Evolutionary conservation across 2,113 vertebrate genomes (phyloP).

Genomic region (Eidolon helvum): DNA sequence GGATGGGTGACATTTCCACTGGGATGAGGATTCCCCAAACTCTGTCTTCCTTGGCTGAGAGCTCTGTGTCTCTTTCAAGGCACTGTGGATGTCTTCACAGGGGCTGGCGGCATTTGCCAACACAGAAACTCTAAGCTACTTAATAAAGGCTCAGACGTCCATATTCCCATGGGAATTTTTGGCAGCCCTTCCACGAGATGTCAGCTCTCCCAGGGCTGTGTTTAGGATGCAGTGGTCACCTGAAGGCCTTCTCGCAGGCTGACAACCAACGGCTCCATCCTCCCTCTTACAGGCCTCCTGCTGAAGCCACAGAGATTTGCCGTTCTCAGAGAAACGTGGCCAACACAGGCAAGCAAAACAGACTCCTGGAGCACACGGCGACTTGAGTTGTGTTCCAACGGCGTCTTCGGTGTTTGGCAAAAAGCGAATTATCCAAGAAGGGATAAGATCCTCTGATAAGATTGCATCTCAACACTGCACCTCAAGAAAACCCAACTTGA

Average conservation of each 20-base stretch:
- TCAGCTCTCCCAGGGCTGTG: background rate
- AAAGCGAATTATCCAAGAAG: slow-evolving; percentile 32
- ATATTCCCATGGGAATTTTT: slow-evolving; percentile 3
- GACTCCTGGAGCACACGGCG: slow-evolving; percentile 65
- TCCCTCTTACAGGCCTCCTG: background rate
- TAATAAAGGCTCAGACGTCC: background rate
- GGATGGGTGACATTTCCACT: background rate
- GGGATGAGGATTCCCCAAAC: background rate
- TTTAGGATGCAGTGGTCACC: background rate
- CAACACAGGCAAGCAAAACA: slow-evolving; percentile 73
- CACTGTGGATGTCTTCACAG: slow-evolving; percentile 4
- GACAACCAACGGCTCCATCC: background rate
- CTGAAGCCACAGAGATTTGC: slow-evolving; percentile 56
- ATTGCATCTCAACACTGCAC: rapidly evolving
- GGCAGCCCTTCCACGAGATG: background rate
- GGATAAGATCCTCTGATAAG: background rate
- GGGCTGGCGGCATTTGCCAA: background rate
- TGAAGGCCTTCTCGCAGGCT: background rate
- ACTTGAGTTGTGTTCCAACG: slow-evolving; percentile 50
- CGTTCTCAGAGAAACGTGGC: slow-evolving; percentile 71
- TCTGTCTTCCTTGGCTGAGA: background rate
- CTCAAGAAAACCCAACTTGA: background rate
- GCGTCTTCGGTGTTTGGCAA: slow-evolving; percentile 60
- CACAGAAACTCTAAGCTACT: background rate
- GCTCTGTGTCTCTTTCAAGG: background rate